Base-by-base conservation (phyloP, 2,888 invertebrate genomes). In the Synanthedon tipuliformis region DNA sequence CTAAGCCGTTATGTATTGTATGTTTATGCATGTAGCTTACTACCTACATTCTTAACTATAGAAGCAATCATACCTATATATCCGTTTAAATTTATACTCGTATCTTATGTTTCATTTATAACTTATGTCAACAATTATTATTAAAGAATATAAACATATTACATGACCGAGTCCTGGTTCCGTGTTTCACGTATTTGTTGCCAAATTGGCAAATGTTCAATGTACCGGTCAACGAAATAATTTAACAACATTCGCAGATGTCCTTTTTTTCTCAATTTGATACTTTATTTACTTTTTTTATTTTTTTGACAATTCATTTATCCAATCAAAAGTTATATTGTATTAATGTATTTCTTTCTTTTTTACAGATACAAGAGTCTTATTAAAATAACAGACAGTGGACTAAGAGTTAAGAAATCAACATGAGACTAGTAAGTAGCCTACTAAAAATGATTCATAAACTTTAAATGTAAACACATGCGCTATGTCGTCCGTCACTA, bases 381-480 rank as follows among this genome's bases (percentile, higher is more conserved):
- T 59, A 63, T 58, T 57, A 59, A 60, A 61, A 68, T 63, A 59
- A 64, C 23, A 16, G 10, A 64, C 59, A 63, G 52, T 62, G 66
- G 59, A 68, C 57, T 59, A 62, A 52, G 56, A 60, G 56, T 57
- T 56, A 60, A 63, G 58, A 57, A 59, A 66, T 73, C 73, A 84
- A 75, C 64, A 87, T 87, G 86, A 83, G 84, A 78, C 75, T 85
- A 71, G 86, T 87, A 66, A 84, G 82, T 73, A n/a, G n/a, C n/a
- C n/a, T n/a, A 15, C 55, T 55, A 34, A 34, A 34, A 10, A 34
- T 10, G 34, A 34, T 34, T 34, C 10, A 10, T 34, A 34, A 34
- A 27, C 8, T 34, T 8, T 8, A 34, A 1, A 34, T 34, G 34
- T 34, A 34, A 34, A 34, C 34, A 10, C 10, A 10, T 34, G 34